Base-by-base conservation (phyloP, 1,140 invertebrate species). In the Drosophila busckii region DNA sequence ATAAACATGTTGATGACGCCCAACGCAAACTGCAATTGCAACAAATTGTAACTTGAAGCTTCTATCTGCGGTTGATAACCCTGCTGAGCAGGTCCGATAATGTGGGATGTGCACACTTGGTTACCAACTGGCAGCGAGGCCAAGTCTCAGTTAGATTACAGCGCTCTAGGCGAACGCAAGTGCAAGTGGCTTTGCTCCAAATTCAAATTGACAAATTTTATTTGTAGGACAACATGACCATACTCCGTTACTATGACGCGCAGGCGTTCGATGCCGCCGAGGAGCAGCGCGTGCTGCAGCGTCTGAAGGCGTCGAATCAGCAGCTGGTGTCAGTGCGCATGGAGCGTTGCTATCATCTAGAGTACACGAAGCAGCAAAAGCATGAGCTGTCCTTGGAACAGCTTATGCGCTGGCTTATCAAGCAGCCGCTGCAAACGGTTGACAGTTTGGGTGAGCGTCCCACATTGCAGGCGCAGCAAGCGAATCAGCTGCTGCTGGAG, bases 321-420 rank as follows among this genome's bases (percentile, higher is more conserved):
- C 17, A 26, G 2, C 9, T 80, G 17, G 7, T 37, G 7, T 61
- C 75, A 40, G 69, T 95, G 7, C 88, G 91, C 40, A 92, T 93
- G 23, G 95, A 96, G 89, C 87, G 92, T 17, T 96, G 94, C 88
- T 96, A 92, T 87, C 94, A 96, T 84, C 88, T 96, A 45, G 92
- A 94, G 86, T 82, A 91, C 10, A 87, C 13, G 6, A 16, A n/a
- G 5, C 15, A 15, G 5, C 9, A 15, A 2, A 86, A 40, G 88
- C 90, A 76, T 87, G 75, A 48, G 70, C 87, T 46, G 71, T 86
- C 50, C 66, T 92, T 31, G 89, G 91, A 48, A 89, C 93, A 76
- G 83, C 90, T 92, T 42, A 73, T 95, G 22, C 88, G 91, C 71
- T 96, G 94, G 94, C 88, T 94, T 5, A 88, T 95, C 1, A 90